Evolutionary conservation across 2,888 invertebrate genomes (phyloP), one percentile per base, ranked within the genome.

Genomic region (Portevinia maculata): DNA sequence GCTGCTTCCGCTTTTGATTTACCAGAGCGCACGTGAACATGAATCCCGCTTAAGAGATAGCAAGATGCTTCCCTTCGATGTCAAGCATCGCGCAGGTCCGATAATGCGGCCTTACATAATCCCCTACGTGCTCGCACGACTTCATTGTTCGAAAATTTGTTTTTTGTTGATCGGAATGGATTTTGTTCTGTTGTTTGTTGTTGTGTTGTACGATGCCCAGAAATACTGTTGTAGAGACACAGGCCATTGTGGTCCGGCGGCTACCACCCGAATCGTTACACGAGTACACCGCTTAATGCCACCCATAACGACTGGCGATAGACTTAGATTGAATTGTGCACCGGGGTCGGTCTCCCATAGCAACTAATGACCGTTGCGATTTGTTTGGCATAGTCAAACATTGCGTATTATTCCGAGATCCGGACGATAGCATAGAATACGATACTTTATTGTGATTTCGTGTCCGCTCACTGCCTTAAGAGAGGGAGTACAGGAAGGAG

Each of bases 391-490:
- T 69, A 84, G 78, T 78, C 78, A 71, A 76, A 76, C 65, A 83
- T 65, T 71, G 76, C 83, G 76, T 83, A 78, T 69, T 73, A 84
- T 79, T 74, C 74, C 57, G 59, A 79, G 84, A 79, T 69, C 69
- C 73, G 55, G 53, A 79, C 69, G 79, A 79, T 79, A 84, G 65
- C 52, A 30, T 30, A 67, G 79, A 84, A 84, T 84, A 79, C 73
- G 84, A 84, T 84, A 84, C 84, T 79, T 84, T 84, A 84, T 84
- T 84, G 79, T 84, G 84, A 84, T 84, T 84, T 84, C 84, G 84
- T 84, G 84, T 84, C 62, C 62, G 78, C 64, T 57, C 32, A 53
- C 59, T 70, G 69, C 70, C 19, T 52, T 21, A 46, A 65, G 64
- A 73, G 73, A 52, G 48, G 60, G 60, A 60, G 24, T 24, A 24